A percentile compares a stretch with the other conserved stretches of the same genome.
Conservation (phyloP, 2,113 vertebrate genomes). For the Anoplopoma fimbria region DNA sequence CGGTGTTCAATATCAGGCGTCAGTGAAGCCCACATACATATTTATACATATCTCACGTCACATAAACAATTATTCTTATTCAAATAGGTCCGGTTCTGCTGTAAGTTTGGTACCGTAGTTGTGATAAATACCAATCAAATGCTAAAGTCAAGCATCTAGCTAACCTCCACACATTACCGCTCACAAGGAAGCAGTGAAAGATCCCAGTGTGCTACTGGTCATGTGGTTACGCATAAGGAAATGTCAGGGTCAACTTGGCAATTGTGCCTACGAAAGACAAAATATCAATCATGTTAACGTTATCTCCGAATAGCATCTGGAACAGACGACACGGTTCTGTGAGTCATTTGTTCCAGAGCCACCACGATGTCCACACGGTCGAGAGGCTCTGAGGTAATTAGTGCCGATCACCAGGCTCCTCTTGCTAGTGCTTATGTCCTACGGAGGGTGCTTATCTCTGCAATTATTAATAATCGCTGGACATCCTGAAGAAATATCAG, state of each 20-base stretch:
- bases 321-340: background rate
- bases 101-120: no score
- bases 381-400: slow-evolving; percentile 41
- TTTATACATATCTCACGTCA: background rate
- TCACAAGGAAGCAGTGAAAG: background rate
- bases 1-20: background rate
- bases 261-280: background rate
- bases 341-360: slow-evolving; percentile 11
- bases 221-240: slow-evolving; percentile 5
- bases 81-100: background rate
- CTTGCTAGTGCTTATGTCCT: background rate
- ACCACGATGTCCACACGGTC: background rate
- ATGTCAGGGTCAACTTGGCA: background rate
- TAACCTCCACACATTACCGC: background rate
- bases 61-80: background rate
- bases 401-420: slow-evolving; percentile 37
- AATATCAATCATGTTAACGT: background rate
- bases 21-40: background rate
- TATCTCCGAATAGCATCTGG: background rate
- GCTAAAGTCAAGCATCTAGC: background rate
- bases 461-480: slow-evolving; percentile 53
- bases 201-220: background rate
- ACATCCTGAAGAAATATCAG: slow-evolving; percentile 47
- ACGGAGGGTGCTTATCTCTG: slow-evolving; percentile 27
- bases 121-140: background rate